phyloP scores from a whole-genome alignment of 2,113 vertebrate genomes.

The Cygnus buccinator region DNA sequence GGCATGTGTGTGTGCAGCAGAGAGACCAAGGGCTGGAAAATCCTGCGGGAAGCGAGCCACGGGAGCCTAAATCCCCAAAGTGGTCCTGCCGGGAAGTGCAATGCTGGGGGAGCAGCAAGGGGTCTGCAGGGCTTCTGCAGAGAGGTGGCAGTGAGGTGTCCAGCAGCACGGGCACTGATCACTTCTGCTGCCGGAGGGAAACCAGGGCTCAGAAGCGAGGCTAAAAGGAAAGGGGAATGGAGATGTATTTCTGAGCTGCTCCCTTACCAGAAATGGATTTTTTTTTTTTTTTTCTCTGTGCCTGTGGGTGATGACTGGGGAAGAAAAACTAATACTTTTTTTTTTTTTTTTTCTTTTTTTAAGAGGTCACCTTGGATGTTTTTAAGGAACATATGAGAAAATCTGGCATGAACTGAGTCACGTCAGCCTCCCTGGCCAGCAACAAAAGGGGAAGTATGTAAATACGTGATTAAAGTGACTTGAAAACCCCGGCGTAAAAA shows the following conservation, averaged over 20 bases:
- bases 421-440: neutral
- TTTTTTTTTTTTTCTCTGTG: neutral
- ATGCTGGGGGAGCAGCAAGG: neutral
- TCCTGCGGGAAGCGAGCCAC: neutral
- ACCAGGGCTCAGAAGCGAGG: neutral
- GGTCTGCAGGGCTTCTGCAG: neutral
- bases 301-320: neutral
- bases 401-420: neutral
- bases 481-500: neutral
- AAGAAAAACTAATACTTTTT: neutral
- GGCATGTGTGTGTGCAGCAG: neutral
- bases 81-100: neutral
- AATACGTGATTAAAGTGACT: neutral
- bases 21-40: neutral
- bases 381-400: neutral
- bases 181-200: neutral
- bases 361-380: neutral
- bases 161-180: no score
- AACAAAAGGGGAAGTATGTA: neutral
- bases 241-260: neutral
- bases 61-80: neutral
- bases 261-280: no score
- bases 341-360: neutral
- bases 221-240: neutral
- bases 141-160: neutral